Percentiles rank a stretch among this genome's conserved stretches.
These are phyloP conservation scores for Coelogynopora nodosa DNA, from an alignment of 2,888 invertebrate species.

Conservation along the genomic window DNA sequence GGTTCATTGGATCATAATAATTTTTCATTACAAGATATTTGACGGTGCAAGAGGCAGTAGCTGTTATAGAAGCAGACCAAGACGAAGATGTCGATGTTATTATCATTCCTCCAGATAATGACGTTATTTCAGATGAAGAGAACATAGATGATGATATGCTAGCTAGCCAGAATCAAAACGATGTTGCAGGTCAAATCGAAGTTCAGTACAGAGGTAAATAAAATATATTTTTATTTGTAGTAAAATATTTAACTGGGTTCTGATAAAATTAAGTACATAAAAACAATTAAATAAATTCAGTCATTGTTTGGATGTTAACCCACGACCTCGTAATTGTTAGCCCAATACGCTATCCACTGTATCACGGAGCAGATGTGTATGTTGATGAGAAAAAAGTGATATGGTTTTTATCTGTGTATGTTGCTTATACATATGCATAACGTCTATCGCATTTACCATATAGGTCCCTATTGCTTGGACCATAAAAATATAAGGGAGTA, in stretches of 20 bases:
- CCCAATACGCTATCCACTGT: not conserved
- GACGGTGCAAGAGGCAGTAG: not conserved
- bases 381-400: not conserved
- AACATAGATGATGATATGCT: not conserved
- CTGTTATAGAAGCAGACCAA: not conserved
- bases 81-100: conserved; percentile 7
- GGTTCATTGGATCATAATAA: no score
- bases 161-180: not conserved
- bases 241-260: not conserved
- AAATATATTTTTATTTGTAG: not conserved
- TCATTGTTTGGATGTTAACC: not conserved
- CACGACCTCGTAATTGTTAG: not conserved
- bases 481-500: no score
- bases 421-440: not conserved
- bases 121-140: not conserved
- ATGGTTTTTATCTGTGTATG: not conserved
- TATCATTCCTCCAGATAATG: conserved; percentile 18
- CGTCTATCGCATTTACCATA: not conserved
- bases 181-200: not conserved
- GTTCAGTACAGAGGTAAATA: not conserved
- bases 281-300: not conserved
- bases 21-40: not conserved
- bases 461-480: not conserved
- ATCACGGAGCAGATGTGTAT: not conserved
- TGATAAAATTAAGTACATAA: not conserved